These are phyloP conservation scores for Crotalus horridus DNA, from an alignment of 2,113 vertebrate species.

Conservation along the genomic window DNA sequence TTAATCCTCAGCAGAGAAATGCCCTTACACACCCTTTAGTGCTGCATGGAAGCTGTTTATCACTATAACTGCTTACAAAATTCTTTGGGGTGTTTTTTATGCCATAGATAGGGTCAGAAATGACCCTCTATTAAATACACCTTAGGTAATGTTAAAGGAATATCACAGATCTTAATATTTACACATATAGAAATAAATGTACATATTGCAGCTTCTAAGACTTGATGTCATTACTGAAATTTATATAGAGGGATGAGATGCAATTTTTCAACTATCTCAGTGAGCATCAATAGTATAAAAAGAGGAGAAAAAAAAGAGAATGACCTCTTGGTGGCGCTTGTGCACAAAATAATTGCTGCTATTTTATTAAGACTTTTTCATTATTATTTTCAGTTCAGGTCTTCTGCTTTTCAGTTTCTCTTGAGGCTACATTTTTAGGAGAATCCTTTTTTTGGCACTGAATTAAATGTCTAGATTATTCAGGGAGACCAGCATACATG, in stretches of 20 bases:
- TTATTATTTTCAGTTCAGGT: rapidly evolving
- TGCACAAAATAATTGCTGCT: not conserved
- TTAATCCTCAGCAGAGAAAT: not conserved
- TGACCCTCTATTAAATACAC: not conserved
- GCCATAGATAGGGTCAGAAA: not conserved
- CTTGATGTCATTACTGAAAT: not conserved
- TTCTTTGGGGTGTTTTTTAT: not conserved
- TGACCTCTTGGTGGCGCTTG: conserved; percentile 39
- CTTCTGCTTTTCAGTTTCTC: not conserved
- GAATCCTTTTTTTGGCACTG: conserved; percentile 7
- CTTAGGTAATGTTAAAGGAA: not conserved
- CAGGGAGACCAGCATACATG: not conserved
- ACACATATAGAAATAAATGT: not conserved
- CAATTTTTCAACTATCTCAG: not conserved
- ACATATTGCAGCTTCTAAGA: not conserved
- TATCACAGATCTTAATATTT: not conserved
- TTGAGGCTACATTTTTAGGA: not conserved
- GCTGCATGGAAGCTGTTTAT: not conserved
- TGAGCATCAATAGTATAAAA: not conserved
- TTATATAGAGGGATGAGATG: not conserved
- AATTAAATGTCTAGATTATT: not conserved
- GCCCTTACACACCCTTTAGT: not conserved
- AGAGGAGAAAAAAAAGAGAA: not conserved
- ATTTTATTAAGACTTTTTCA: not conserved
- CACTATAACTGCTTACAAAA: not conserved